Base-by-base conservation (phyloP, 1,140 invertebrate species). In the Tigriopus japonicus region DNA sequence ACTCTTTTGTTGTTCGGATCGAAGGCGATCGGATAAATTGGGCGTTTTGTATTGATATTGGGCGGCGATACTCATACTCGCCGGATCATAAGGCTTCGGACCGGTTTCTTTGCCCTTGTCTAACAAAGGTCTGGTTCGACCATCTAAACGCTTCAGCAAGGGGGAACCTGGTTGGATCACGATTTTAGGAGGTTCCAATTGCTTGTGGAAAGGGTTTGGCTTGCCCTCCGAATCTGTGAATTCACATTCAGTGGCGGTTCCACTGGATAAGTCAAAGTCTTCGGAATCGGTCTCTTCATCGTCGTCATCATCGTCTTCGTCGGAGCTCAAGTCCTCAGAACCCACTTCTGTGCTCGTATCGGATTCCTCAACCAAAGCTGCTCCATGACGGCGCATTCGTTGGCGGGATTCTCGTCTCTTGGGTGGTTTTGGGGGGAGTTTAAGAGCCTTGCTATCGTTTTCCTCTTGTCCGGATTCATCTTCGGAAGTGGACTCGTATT, bases 1-100 rank as follows among this genome's bases (percentile, higher is more conserved):
- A 6, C n/a, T 49, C 10, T 49, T 49, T 40, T 40, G 24, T 42
- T 41, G 41, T 3, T 58, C 21, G 19, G 21, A 23, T 28, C 35
- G 21, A 6, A 54, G 13, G n/a, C 52, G 52, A 40, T 58, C 55
- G 2, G 15, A 19, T 9, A 58, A 17, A 42, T 58, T 58, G 13
- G 55, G 55, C 14, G 55, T 58, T 24, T 58, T 58, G 28, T 58
- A 58, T 23, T 58, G 55, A n/a, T 41, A 58, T 6, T 42, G 35
- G n/a, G 45, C 21, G 45, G 45, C 45, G 9, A 35, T 35, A 10
- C n/a, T 17, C n/a, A 49, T 17, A 17, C n/a, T 21, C 3, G 21
- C 42, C 15, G 55, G 55, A 54, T 54, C 52, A 19, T 23, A 21
- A n/a, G 17, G 1, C 23, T 17, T 43, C 6, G 21, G 40, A 40